These are phyloP conservation scores for Erpobdella octoculata DNA, from an alignment of 2,888 invertebrate genomes.

Conservation along the genomic window DNA sequence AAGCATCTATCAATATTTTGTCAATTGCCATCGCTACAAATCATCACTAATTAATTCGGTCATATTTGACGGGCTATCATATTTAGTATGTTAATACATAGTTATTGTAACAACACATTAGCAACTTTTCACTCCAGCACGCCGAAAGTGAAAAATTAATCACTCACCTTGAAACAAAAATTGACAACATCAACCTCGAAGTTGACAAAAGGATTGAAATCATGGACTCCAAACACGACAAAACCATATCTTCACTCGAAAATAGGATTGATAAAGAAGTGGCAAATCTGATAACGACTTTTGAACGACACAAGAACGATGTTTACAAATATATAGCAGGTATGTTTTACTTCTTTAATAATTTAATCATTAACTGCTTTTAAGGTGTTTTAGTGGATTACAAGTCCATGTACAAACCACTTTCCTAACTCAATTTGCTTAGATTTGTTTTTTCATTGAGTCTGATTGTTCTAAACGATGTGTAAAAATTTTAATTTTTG, in stretches of 20 bases:
- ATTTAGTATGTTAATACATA: no score
- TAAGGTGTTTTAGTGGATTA: no score
- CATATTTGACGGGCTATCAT: no score
- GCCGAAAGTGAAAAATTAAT: conserved; percentile 43
- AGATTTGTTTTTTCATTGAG: not conserved
- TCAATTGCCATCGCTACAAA: not conserved
- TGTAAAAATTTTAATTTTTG: not conserved
- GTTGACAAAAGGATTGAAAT: conserved; percentile 42
- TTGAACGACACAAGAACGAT: conserved; percentile 50
- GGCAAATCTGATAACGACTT: conserved; percentile 46
- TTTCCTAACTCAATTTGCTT: no score
- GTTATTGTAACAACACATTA: no score
- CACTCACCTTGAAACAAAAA: conserved; percentile 43
- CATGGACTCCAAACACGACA: conserved; percentile 30
- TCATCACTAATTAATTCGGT: no score
- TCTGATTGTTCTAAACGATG: not conserved
- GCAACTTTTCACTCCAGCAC: conserved; percentile 41
- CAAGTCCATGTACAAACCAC: no score
- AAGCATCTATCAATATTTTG: conserved; percentile 4
- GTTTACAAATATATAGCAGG: conserved; percentile 48
- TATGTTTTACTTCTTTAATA: conserved; percentile 28
- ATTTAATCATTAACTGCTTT: not conserved
- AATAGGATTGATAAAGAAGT: conserved; percentile 50
- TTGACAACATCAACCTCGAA: conserved; percentile 40
- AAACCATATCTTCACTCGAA: conserved; percentile 36